Evolutionary conservation across 2,888 invertebrate species (phyloP).

Genomic region (Drosophila pegasa): DNA sequence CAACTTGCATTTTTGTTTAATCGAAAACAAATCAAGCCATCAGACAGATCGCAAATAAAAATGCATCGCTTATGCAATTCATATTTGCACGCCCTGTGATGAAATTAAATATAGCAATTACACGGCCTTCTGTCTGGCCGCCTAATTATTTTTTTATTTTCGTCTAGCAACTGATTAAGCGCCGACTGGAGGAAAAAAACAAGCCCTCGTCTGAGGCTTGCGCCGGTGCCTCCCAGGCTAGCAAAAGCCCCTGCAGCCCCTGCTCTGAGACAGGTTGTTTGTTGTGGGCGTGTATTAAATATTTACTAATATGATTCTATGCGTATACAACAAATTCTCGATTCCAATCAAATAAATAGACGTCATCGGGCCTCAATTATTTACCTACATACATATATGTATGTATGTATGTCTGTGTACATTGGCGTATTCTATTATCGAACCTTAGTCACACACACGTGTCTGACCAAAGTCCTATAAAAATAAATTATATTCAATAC

Average conservation of each 20-base stretch:
- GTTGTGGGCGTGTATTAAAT: slow-evolving; percentile 28
- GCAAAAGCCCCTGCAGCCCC: background rate
- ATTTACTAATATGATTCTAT: slow-evolving; percentile 11
- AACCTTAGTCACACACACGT: slow-evolving; percentile 20
- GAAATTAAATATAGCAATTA: slow-evolving; percentile 62
- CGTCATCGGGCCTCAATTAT: slow-evolving; percentile 23
- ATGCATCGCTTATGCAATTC: slow-evolving; percentile 19
- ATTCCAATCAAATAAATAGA: slow-evolving; percentile 23
- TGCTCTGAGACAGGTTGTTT: background rate
- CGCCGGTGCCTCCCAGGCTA: background rate
- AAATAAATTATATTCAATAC: slow-evolving; percentile 25
- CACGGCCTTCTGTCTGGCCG: slow-evolving; percentile 41
- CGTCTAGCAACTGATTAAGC: slow-evolving; percentile 51
- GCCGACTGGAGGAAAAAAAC: slow-evolving; percentile 34
- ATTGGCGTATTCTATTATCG: slow-evolving; percentile 23
- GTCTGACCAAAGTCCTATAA: slow-evolving; percentile 38
- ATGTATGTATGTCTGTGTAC: slow-evolving; percentile 1
- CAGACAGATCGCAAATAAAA: slow-evolving; percentile 40
- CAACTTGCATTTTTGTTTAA: slow-evolving; percentile 38
- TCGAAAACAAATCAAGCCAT: slow-evolving; percentile 51
- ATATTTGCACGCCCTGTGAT: slow-evolving; percentile 46
- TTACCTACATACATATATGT: slow-evolving; percentile 2
- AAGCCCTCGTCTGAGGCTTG: slow-evolving; percentile 30
- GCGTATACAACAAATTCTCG: slow-evolving; percentile 15
- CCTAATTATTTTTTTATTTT: slow-evolving; percentile 12